Conservation (phyloP, 2,113 vertebrate genomes). For the Hemicordylus capensis region DNA sequence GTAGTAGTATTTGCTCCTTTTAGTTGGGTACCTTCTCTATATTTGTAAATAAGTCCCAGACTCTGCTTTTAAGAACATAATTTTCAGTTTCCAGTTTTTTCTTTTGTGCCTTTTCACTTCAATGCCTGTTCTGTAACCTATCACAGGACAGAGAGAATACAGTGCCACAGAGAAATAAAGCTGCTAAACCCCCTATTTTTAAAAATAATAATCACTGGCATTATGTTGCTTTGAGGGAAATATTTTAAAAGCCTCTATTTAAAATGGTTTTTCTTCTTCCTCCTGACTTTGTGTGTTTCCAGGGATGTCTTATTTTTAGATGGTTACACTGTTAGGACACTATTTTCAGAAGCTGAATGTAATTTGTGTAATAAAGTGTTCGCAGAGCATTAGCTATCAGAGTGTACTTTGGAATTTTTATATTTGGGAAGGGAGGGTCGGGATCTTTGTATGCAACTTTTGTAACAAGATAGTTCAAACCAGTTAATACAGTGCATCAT, state of each 20-base stretch:
- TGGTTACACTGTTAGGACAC: conserved; percentile 97
- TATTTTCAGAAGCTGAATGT: conserved; percentile 99
- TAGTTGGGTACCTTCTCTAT: conserved; percentile 69
- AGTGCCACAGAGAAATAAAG: conserved; percentile 83
- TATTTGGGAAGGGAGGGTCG: conserved; percentile 14
- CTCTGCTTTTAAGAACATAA: conserved; percentile 73
- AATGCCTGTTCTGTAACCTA: conserved; percentile 84
- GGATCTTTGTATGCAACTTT: conserved; percentile 46
- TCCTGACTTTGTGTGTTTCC: conserved; percentile 79
- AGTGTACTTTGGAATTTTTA: conserved; percentile 74
- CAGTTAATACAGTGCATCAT: conserved; percentile 28
- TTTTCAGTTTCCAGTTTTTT: conserved; percentile 79
- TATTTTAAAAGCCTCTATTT: conserved; percentile 80
- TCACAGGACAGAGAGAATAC: conserved; percentile 83
- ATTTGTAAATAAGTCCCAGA: conserved; percentile 75
- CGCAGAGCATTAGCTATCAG: conserved; percentile 87
- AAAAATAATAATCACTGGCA: conserved; percentile 78
- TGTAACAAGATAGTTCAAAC: conserved; percentile 43
- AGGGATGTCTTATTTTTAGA: conserved; percentile 94
- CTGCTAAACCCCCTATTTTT: conserved; percentile 89
- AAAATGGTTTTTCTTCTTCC: conserved; percentile 81
- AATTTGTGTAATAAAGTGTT: conserved; percentile 99
- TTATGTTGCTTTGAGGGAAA: conserved; percentile 85
- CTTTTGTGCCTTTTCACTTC: conserved; percentile 91
- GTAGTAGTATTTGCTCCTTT: conserved; percentile 68